Evolutionary conservation across 2,113 vertebrate genomes (phyloP).

Genomic region (Haplochromis vanheusdeni): DNA sequence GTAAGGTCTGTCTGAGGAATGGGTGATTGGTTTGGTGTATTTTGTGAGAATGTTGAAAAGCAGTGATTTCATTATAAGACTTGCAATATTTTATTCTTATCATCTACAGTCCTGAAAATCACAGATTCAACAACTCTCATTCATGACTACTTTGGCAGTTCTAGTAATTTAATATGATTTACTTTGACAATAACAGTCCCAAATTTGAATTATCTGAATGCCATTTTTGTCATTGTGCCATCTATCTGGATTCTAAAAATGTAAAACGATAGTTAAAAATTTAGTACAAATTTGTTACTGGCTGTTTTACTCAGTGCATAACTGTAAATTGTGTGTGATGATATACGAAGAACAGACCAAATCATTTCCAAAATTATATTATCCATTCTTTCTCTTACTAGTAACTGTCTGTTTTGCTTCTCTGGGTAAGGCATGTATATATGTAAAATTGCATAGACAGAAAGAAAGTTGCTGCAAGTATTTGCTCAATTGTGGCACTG

Average conservation of each 20-base stretch:
- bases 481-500: not conserved
- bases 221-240: not conserved
- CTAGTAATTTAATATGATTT: not conserved
- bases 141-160: not conserved
- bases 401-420: not conserved
- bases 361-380: not conserved
- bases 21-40: not conserved
- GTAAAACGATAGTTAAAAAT: not conserved
- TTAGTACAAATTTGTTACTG: not conserved
- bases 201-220: not conserved
- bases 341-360: not conserved
- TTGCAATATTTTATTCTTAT: not conserved
- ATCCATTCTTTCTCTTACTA: not conserved
- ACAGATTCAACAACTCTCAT: not conserved
- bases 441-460: not conserved
- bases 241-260: not conserved
- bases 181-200: not conserved
- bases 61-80: not conserved
- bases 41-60: not conserved
- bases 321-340: not conserved
- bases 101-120: not conserved
- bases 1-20: conserved; percentile 23
- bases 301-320: not conserved
- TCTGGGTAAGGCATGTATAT: not conserved
- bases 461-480: not conserved